Percentiles rank a stretch among this genome's conserved stretches.
Evolutionary conservation across 2,113 vertebrate genomes (phyloP).

Genomic region (Aptenodytes patagonicus): DNA sequence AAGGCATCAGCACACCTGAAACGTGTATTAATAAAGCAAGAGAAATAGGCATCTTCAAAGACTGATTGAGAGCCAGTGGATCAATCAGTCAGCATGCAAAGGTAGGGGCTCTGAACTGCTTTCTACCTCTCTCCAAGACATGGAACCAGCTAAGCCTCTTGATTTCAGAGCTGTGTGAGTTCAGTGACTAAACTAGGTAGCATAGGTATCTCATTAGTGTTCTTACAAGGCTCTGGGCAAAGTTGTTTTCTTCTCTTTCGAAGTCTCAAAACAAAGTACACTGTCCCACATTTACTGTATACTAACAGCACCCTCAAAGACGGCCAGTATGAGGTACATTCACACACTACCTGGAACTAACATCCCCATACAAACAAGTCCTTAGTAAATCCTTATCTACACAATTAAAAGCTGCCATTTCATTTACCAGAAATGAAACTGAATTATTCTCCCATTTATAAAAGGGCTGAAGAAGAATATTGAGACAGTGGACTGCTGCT

Average conservation of each 20-base stretch:
- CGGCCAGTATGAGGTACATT: not conserved
- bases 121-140: not conserved
- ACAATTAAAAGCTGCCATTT: not conserved
- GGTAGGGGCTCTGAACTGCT: not conserved
- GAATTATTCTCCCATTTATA: not conserved
- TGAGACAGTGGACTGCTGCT: not conserved
- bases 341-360: not conserved
- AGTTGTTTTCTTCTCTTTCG: not conserved
- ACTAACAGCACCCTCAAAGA: not conserved
- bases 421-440: not conserved
- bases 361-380: not conserved
- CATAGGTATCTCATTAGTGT: rapidly evolving
- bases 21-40: not conserved
- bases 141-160: not conserved
- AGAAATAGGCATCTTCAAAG: not conserved
- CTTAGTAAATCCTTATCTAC: not conserved
- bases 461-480: not conserved
- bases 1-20: not conserved
- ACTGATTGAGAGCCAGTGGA: not conserved
- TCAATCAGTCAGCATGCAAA: not conserved
- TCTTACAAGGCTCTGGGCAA: not conserved
- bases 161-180: not conserved
- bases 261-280: not conserved
- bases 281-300: not conserved
- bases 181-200: not conserved